Conservation (phyloP, 2,797 vertebrate genomes). For the Thamnophis elegans region DNA sequence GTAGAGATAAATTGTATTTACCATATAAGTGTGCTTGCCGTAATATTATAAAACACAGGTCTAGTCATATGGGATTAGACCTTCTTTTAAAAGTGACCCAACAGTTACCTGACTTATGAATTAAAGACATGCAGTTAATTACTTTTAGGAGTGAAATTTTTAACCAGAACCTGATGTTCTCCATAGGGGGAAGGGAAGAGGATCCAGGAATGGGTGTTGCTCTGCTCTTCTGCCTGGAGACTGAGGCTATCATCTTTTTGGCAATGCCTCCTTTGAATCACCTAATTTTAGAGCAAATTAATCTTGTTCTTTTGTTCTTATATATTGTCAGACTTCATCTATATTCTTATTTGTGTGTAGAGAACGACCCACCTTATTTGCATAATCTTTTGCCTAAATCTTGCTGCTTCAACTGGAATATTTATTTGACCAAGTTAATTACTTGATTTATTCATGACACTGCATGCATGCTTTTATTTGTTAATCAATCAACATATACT, state of each 20-base stretch:
- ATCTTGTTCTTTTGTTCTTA: background rate
- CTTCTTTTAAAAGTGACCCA: background rate
- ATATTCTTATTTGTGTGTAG: background rate
- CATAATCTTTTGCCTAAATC: background rate
- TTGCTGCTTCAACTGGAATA: background rate
- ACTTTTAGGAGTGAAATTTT: background rate
- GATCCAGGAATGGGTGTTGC: too few species aligned
- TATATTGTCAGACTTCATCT: background rate
- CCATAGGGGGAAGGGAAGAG: too few species aligned
- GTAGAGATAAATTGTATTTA: background rate
- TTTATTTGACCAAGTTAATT: background rate
- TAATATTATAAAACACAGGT: background rate
- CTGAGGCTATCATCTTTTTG: too few species aligned
- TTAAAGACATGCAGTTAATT: background rate
- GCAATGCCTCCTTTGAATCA: background rate
- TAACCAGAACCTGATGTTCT: background rate
- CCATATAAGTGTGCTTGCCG: background rate
- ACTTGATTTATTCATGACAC: background rate
- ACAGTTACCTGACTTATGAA: background rate
- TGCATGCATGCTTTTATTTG: background rate
- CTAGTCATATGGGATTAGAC: background rate
- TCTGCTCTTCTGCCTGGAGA: too few species aligned
- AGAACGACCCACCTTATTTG: background rate
- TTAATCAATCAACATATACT: background rate
- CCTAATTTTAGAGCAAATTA: background rate